Conservation (phyloP, 2,113 vertebrate species). For the Megaceryle torquata region DNA sequence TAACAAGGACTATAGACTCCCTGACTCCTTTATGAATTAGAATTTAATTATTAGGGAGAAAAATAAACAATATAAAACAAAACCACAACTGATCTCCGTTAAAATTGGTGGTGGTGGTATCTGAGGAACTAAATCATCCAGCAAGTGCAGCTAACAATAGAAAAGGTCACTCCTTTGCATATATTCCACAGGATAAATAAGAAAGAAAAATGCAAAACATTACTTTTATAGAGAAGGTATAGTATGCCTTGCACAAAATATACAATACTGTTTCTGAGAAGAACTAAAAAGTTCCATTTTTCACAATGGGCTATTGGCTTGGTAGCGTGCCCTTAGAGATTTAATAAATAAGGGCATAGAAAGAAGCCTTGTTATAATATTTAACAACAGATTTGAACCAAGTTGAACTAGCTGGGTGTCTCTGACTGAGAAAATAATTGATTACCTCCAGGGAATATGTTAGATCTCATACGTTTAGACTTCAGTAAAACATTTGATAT, state of each 20-base stretch:
- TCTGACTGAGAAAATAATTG: not conserved
- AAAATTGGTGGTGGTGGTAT: not conserved
- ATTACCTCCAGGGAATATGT: not conserved
- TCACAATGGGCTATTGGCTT: not conserved
- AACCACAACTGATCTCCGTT: not conserved
- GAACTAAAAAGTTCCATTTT: not conserved
- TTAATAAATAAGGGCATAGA: not conserved
- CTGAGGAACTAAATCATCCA: not conserved
- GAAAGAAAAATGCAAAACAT: not conserved
- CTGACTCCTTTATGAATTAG: not conserved
- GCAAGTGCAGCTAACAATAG: not conserved
- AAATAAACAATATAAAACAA: not conserved
- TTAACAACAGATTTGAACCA: not conserved
- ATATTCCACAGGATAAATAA: not conserved
- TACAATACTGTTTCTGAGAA: accelerated
- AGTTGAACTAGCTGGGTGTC: not conserved
- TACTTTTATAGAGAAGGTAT: not conserved
- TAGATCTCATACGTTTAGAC: not conserved
- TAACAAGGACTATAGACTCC: not conserved
- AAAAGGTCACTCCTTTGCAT: not conserved
- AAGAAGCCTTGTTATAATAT: not conserved
- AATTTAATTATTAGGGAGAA: not conserved
- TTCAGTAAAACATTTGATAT: not conserved
- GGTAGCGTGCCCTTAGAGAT: not conserved
- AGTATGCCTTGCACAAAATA: not conserved